Evolutionary conservation across 1,140 invertebrate genomes (phyloP), one percentile per base, ranked within the genome.

Genomic region (Tribolium madens): DNA sequence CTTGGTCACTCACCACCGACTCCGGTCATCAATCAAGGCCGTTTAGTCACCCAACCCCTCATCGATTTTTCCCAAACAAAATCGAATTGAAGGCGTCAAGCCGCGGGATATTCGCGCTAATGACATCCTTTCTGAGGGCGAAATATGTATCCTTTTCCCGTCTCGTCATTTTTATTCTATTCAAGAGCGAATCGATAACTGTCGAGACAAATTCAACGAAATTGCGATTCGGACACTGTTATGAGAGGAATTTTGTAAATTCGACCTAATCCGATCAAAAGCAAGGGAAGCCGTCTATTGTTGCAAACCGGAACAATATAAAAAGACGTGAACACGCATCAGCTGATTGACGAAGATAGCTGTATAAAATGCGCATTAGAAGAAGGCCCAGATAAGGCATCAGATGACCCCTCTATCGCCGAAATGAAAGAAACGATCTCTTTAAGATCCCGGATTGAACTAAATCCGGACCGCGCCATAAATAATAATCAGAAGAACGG

Each of bases 11-110:
- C 46, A 69, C 33, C 3, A 47, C 33, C 21, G 17, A 47, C 53
- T 68, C 52, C 31, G 18, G 26, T 17, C 72, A 78, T 78, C 76
- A 78, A 78, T 78, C 76, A 78, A 53, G 69, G 75, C 57, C 72
- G 76, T 18, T 57, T 57, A 57, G 52, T 60, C 21, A 60, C 69
- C 18, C 5, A 6, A 31, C 46, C 50, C 42, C 12, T 15, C 33
- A 68, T 68, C 12, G 21, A 31, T 68, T 33, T 69, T 36, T 42
- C 7, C 12, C 36, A 18, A 47, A 15, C 68, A 71, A 42, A 71
- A 21, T 46, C 36, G 36, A 46, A 21, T 71, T 71, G 33, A 17
- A 71, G 5, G 21, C 13, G 15, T 26, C 5, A 7, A 12, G 70
- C 70, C 50, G 21, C 50, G 50, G 70, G 70, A 50, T 72, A 50